Conservation (phyloP, 2,797 vertebrate genomes). For the Chloroceryle amazona region DNA sequence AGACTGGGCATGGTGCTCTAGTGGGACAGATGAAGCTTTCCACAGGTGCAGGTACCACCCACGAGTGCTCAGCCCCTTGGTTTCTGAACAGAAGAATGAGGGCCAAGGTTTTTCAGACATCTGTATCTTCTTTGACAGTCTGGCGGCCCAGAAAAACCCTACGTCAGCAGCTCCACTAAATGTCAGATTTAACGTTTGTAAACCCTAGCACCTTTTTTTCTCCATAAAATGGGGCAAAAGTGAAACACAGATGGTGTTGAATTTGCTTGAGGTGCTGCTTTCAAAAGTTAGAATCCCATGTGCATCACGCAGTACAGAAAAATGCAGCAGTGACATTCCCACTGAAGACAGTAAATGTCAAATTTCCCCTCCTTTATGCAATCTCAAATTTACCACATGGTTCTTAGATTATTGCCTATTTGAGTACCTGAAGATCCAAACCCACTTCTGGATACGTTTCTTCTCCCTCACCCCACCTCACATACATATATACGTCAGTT, state of each 20-base stretch:
- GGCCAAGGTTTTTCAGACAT: background rate
- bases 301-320: background rate
- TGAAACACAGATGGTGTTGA: background rate
- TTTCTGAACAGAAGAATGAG: background rate
- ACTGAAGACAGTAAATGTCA: background rate
- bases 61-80: background rate
- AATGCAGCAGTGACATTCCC: background rate
- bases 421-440: background rate
- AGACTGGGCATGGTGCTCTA: rapidly evolving
- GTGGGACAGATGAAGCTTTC: background rate
- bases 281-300: background rate
- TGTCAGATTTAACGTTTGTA: background rate
- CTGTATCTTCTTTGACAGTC: background rate
- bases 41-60: background rate
- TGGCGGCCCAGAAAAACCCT: background rate
- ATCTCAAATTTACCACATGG: background rate
- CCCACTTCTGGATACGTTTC: background rate
- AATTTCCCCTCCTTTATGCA: background rate
- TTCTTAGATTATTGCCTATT: background rate
- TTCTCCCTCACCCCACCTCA: background rate
- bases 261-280: background rate
- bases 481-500: rapidly evolving
- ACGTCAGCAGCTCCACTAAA: background rate
- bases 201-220: background rate
- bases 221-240: background rate